These are phyloP conservation scores for Scaptomyza graminum DNA, from an alignment of 1,140 invertebrate genomes.

Conservation along the genomic window DNA sequence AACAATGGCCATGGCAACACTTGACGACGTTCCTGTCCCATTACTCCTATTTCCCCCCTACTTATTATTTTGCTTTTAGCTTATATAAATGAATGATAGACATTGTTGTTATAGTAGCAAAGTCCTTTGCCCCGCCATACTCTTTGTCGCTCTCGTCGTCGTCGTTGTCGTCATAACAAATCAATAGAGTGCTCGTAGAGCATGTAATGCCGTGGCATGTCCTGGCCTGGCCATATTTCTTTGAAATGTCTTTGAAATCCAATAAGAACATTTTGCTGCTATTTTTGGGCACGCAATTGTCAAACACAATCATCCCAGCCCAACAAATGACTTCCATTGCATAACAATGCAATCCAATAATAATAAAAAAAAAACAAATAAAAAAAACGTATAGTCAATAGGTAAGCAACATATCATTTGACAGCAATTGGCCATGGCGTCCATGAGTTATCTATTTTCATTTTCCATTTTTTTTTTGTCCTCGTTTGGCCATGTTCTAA, in stretches of 20 bases:
- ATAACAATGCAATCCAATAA: conserved; percentile 72
- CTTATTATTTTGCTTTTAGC: conserved; percentile 41
- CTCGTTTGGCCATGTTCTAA: conserved; percentile 25
- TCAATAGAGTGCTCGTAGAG: conserved; percentile 58
- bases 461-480: not conserved
- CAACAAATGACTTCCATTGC: conserved; percentile 54
- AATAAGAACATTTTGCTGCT: conserved; percentile 56
- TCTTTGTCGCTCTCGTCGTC: no score
- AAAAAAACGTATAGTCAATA: conserved; percentile 20
- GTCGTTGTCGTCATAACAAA: conserved; percentile 64
- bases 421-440: conserved; percentile 59
- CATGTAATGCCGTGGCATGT: conserved; percentile 43
- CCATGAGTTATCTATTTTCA: conserved; percentile 48
- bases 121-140: not conserved
- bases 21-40: conserved; percentile 35
- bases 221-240: conserved; percentile 27
- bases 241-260: conserved; percentile 64
- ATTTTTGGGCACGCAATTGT: conserved; percentile 66
- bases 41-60: not conserved
- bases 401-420: conserved; percentile 68
- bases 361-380: conserved; percentile 36
- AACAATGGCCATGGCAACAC: conserved; percentile 55
- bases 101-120: conserved; percentile 66
- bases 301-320: conserved; percentile 28
- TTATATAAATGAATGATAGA: conserved; percentile 65